These are phyloP conservation scores for Tupiocoris notatus DNA, from an alignment of 2,888 invertebrate genomes.

Conservation along the genomic window DNA sequence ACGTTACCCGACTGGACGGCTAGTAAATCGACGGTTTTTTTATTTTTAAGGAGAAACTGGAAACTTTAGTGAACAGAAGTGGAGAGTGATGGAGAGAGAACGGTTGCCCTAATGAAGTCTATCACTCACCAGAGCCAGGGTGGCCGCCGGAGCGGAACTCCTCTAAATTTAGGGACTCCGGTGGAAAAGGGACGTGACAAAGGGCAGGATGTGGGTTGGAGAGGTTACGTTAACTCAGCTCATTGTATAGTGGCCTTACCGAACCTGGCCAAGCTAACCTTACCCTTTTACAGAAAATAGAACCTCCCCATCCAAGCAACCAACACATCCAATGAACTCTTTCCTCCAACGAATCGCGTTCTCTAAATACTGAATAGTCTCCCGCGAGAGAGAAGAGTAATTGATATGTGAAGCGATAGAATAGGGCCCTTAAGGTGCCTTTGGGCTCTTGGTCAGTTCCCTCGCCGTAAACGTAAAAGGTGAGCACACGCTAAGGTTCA, in stretches of 20 bases:
- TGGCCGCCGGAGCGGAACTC: not conserved
- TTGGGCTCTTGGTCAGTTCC: slow-evolving; percentile 1
- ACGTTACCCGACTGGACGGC: not conserved
- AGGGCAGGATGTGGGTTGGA: not conserved
- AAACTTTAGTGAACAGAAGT: not conserved
- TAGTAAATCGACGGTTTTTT: not conserved
- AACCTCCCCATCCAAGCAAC: too few species aligned
- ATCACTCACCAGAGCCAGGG: not conserved
- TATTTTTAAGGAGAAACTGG: not conserved
- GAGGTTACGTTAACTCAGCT: not conserved
- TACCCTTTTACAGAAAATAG: not conserved
- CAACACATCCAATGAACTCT: not conserved
- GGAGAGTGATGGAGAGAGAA: not conserved
- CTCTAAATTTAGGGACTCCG: not conserved
- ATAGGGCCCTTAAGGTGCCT: not conserved
- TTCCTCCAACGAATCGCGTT: slow-evolving; percentile 22
- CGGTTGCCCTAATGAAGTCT: not conserved
- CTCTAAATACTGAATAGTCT: slow-evolving; percentile 14
- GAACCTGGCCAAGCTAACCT: not conserved
- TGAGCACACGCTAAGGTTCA: not conserved
- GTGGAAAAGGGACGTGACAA: not conserved
- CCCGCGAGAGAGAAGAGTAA: slow-evolving; percentile 9
- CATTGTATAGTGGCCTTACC: not conserved
- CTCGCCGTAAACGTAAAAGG: slow-evolving; percentile 9
- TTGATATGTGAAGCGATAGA: slow-evolving; percentile 31